Percentiles rank a stretch among this genome's conserved stretches.
Evolutionary conservation across 2,113 vertebrate species (phyloP).

Genomic region (Scartelaos histophorus): DNA sequence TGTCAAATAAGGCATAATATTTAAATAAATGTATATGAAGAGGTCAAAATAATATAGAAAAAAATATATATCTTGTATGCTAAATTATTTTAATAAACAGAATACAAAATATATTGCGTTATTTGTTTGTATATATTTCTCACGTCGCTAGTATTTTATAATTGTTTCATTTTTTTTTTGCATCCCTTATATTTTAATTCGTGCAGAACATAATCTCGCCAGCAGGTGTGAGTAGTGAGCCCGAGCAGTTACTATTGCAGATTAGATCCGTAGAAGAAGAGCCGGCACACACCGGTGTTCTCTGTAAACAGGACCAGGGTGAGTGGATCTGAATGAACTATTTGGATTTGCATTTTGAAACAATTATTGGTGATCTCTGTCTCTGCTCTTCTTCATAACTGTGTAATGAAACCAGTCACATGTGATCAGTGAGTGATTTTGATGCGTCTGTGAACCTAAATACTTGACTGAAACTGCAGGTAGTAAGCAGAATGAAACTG

Average conservation of each 20-base stretch:
- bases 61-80: no score
- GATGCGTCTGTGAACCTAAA: not conserved
- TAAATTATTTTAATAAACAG: no score
- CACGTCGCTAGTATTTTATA: no score
- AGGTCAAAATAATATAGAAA: no score
- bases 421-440: not conserved
- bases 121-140: no score
- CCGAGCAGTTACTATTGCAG: not conserved
- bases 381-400: not conserved
- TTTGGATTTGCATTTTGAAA: not conserved
- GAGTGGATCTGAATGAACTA: not conserved
- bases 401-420: not conserved
- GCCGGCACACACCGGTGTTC: not conserved
- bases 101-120: no score
- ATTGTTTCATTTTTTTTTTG: no score
- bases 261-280: conserved; percentile 1
- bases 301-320: conserved; percentile 1
- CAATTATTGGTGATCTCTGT: not conserved
- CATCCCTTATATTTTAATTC: no score
- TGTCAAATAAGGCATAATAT: no score
- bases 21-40: no score
- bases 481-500: not conserved
- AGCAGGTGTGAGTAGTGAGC: conserved; percentile 32
- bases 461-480: not conserved
- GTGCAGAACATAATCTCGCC: not conserved